phyloP scores from a whole-genome alignment of 2,888 invertebrate species.

The Synergus gifuensis region DNA sequence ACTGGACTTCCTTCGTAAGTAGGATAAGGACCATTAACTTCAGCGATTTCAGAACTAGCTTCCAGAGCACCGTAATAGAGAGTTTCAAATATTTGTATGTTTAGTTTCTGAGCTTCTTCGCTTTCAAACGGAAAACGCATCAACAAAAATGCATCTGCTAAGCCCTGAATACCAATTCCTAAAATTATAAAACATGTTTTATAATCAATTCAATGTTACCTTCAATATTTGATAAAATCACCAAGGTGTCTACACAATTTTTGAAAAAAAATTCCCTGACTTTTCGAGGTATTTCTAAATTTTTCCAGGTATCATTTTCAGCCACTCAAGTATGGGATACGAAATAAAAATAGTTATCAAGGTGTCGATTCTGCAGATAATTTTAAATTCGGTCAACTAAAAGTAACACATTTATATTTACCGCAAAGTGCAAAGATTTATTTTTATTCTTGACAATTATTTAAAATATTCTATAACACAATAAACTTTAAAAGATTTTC shows the following conservation, averaged over 20 bases:
- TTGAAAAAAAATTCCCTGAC: constrained; percentile 94
- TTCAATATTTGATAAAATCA: not conserved
- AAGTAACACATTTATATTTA: no score
- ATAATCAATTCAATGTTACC: constrained; percentile 67
- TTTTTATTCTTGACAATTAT: no score
- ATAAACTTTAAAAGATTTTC: no score
- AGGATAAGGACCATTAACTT: constrained; percentile 90
- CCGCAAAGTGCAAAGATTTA: no score
- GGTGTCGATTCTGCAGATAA: no score
- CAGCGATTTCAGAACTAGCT: constrained; percentile 96
- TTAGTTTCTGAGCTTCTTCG: constrained; percentile 89
- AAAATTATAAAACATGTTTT: not conserved
- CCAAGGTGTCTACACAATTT: no score
- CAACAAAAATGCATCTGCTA: constrained; percentile 97
- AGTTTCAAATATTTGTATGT: constrained; percentile 98
- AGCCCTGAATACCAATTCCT: constrained; percentile 96
- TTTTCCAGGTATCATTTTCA: no score
- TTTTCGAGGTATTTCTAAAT: no score
- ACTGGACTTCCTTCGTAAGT: constrained; percentile 95
- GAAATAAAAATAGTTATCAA: no score
- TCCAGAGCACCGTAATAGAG: constrained; percentile 98
- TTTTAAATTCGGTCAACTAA: no score
- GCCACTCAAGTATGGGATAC: no score
- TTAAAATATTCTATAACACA: no score
- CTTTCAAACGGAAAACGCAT: constrained; percentile 97